Conservation (phyloP, 2,888 invertebrate genomes). For the Piscicola geometra region DNA sequence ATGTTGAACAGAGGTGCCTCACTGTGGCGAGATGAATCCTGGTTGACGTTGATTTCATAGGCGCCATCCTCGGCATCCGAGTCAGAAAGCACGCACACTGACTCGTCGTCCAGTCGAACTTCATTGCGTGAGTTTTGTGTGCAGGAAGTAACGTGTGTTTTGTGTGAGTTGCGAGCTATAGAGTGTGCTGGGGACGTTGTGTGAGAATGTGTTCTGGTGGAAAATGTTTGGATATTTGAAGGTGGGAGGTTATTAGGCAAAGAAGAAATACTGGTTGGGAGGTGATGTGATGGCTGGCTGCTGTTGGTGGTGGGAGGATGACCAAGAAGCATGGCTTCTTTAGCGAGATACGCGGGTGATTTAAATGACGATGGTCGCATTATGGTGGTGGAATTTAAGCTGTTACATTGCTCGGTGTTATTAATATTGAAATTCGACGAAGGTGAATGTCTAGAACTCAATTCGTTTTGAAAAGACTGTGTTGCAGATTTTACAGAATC, state of each 20-base stretch:
- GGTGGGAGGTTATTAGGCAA: no score
- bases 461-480: neutral
- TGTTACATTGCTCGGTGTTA: neutral
- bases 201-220: no score
- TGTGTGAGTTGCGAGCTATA: no score
- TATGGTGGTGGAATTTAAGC: neutral
- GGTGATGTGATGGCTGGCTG: neutral
- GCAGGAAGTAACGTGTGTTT: no score
- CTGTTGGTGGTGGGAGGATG: neutral
- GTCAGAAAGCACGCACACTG: neutral
- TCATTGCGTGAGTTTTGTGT: no score
- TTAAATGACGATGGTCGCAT: neutral
- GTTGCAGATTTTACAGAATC: neutral
- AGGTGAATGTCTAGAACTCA: neutral
- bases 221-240: no score
- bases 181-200: no score
- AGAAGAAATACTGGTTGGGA: neutral
- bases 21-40: neutral
- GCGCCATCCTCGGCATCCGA: neutral
- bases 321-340: constrained; percentile 4
- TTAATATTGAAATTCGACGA: neutral
- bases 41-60: neutral
- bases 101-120: neutral
- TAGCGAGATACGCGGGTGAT: neutral
- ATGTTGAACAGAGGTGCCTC: neutral